Percentiles rank a stretch among this genome's conserved stretches.
phyloP scores from a whole-genome alignment of 1,140 invertebrate genomes.

The Tyrophagus putrescentiae region DNA sequence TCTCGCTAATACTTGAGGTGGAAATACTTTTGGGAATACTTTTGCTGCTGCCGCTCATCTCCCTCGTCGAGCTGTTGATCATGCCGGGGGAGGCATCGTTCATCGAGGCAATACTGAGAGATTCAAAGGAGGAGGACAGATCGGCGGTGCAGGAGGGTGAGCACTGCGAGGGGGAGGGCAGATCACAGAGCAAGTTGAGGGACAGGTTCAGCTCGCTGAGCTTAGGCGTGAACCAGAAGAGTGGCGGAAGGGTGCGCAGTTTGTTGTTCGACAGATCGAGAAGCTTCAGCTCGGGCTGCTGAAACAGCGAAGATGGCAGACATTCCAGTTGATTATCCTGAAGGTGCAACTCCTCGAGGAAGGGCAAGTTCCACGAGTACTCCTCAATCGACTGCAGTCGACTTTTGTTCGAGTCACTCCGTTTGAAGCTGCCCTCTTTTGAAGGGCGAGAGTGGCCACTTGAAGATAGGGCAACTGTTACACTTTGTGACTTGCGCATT shows the following conservation, averaged over 20 bases:
- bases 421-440: not conserved
- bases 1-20: conserved; percentile 3
- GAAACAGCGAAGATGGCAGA: conserved; percentile 58
- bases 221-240: conserved; percentile 75
- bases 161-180: conserved; percentile 41
- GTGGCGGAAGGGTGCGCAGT: conserved; percentile 62
- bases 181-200: conserved; percentile 67
- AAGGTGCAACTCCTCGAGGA: conserved; percentile 69
- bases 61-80: not conserved
- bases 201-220: conserved; percentile 77
- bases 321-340: conserved; percentile 71
- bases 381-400: not conserved
- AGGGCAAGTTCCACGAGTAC: conserved; percentile 37
- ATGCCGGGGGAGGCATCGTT: not conserved
- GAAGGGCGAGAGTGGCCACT: not conserved
- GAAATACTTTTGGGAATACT: conserved; percentile 4
- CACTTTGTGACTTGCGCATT: conserved; percentile 21
- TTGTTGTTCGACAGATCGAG: conserved; percentile 89
- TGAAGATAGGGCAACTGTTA: conserved; percentile 2
- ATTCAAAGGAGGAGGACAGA: too few species aligned
- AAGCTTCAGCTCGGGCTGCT: conserved; percentile 57
- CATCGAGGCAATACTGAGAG: conserved; percentile 1
- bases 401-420: not conserved
- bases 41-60: too few species aligned
- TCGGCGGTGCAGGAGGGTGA: not conserved